Base-by-base conservation (phyloP, 2,113 vertebrate genomes). In the Actinemys pallida region DNA sequence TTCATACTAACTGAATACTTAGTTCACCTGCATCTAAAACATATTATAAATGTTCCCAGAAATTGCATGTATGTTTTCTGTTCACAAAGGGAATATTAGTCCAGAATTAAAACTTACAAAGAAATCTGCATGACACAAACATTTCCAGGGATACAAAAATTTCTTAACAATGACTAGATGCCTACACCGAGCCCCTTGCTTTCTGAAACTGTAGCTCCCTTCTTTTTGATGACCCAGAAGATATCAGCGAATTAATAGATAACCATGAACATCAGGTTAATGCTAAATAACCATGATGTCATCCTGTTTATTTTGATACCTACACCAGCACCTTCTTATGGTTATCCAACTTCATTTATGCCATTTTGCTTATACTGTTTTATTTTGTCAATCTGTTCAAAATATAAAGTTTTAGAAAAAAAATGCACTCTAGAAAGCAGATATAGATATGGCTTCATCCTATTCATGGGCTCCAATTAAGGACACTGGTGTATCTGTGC, bases 31-130 rank as follows among this genome's bases (percentile, higher is more conserved):
- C 12, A 78, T 78, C 45, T 78, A 29, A 78, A 82, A 53, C 6
- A 8, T 0, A 8, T 0, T 45, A n/a, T 0, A 10, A 39, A 3
- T 0, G 12, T 8, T 54, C 86, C 20, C 17, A 0, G 76, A 59
- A 69, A 53, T 56, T 0, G 9, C 1, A 0, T 39, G 29, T 3
- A 7, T 2, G 42, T 5, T 42, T 79, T 25, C 75, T 2, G 80
- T 1, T n/a, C 53, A 1, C 50, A 0, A 0, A 56, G 80, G 16
- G 29, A 16, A 59, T 0, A 19, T 16, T 47, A 45, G 16, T 27
- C 75, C 39, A 78, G 25, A 78, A 78, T 29, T 50, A 89, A 72
- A 92, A 88, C 91, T 95, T 85, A 83, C 93, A 62, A 95, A 86
- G 39, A 39, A 86, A 56, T 22, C 62, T 45, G 89, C 83, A 9